Evolutionary conservation across 2,797 vertebrate genomes (phyloP).

Genomic region (Pangasius djambal): DNA sequence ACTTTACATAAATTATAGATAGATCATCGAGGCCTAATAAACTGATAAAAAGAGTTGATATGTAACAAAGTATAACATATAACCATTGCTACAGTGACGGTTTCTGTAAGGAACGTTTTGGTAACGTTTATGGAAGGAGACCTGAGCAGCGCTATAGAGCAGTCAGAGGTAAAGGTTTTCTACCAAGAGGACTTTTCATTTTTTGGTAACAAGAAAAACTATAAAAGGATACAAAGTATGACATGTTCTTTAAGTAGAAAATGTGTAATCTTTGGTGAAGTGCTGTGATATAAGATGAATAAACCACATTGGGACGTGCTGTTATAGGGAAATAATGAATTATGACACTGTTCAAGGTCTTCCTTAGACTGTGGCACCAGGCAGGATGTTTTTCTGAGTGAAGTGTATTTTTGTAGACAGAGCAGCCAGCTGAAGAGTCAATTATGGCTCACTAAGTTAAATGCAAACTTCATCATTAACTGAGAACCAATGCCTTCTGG

Average conservation of each 20-base stretch:
- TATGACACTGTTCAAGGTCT: not conserved
- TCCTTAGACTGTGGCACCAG: not conserved
- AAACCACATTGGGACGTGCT: not conserved
- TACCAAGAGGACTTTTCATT: not conserved
- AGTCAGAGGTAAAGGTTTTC: not conserved
- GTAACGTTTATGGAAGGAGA: not conserved
- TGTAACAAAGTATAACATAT: not conserved
- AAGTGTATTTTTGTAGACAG: not conserved
- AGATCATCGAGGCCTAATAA: too few species aligned
- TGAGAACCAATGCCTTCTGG: not conserved
- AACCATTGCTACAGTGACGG: not conserved
- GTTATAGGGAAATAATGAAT: not conserved
- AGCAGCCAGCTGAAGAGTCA: not conserved
- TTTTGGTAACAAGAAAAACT: not conserved
- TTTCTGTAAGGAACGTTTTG: not conserved
- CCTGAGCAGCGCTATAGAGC: not conserved
- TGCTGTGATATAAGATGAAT: not conserved
- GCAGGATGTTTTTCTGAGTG: not conserved
- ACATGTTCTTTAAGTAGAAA: not conserved
- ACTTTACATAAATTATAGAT: too few species aligned
- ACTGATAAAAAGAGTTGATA: not conserved
- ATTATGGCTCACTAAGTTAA: not conserved
- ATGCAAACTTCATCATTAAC: not conserved
- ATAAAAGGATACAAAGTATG: too few species aligned
- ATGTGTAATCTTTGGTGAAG: not conserved